Evolutionary conservation across 2,888 invertebrate species (phyloP).

Genomic region (Nomada goodeniana): DNA sequence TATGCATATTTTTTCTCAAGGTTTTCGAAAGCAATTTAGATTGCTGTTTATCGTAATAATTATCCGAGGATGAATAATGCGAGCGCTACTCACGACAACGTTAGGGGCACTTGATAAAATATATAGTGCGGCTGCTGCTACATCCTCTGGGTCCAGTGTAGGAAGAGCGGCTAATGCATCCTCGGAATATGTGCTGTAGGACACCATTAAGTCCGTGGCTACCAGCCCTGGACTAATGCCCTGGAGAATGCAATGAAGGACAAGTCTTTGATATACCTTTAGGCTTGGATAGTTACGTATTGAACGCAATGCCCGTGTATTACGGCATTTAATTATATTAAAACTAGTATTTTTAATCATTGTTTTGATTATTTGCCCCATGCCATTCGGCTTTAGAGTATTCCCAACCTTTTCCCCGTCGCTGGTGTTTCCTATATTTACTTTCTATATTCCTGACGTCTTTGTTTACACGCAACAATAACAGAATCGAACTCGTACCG

Average conservation of each 20-base stretch:
- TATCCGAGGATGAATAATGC: neutral
- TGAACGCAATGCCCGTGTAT: too few species aligned
- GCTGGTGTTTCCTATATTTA: too few species aligned
- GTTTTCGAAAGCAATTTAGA: neutral
- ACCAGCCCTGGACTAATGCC: slow-evolving; percentile 88
- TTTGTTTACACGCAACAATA: too few species aligned
- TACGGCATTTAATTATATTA: too few species aligned
- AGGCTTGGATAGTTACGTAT: neutral
- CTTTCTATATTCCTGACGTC: too few species aligned
- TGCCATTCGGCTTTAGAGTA: too few species aligned
- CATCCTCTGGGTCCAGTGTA: slow-evolving; percentile 86
- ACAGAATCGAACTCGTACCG: slow-evolving; percentile 54
- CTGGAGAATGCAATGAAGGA: slow-evolving; percentile 81
- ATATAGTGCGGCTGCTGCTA: slow-evolving; percentile 88
- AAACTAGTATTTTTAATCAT: too few species aligned
- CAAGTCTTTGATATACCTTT: neutral
- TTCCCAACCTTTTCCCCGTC: too few species aligned
- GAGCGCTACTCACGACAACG: slow-evolving; percentile 84
- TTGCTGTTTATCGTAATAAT: neutral
- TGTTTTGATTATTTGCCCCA: too few species aligned
- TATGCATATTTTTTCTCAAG: neutral
- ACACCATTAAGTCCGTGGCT: slow-evolving; percentile 85
- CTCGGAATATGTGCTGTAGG: slow-evolving; percentile 75
- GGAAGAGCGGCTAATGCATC: slow-evolving; percentile 82
- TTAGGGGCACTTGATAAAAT: slow-evolving; percentile 87